Conservation (phyloP, 2,888 invertebrate species). For the Luperina testacea region DNA sequence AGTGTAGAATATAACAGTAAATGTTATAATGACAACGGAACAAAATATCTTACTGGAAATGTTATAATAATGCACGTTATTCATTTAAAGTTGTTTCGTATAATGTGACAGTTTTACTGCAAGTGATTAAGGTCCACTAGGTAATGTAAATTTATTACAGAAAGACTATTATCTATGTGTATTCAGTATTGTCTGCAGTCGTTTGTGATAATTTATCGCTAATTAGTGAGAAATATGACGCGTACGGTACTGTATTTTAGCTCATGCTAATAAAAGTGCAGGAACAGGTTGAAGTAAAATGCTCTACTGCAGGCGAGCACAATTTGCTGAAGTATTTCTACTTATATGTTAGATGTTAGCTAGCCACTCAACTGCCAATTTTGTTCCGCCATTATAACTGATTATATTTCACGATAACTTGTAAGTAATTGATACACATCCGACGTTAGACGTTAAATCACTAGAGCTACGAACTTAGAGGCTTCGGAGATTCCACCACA, state of each 20-base stretch:
- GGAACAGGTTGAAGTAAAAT: conserved; percentile 10
- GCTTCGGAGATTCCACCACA: conserved; percentile 29
- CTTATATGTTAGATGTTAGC: conserved; percentile 38
- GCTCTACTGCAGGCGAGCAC: conserved; percentile 20
- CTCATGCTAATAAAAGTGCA: conserved; percentile 32
- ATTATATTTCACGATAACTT: conserved; percentile 61
- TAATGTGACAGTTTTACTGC: conserved; percentile 12
- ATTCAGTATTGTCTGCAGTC: conserved; percentile 11
- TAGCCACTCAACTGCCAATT: conserved; percentile 53
- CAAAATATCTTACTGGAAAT: conserved; percentile 21
- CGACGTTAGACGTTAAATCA: conserved; percentile 55
- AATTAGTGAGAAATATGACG: conserved; percentile 18
- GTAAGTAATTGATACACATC: conserved; percentile 60
- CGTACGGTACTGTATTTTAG: background rate
- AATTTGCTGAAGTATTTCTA: conserved; percentile 53
- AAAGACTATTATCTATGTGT: conserved; percentile 14
- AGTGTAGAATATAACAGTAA: conserved; percentile 50
- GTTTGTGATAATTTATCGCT: conserved; percentile 18
- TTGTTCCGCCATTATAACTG: conserved; percentile 47
- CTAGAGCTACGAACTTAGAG: conserved; percentile 47
- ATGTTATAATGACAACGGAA: conserved; percentile 43
- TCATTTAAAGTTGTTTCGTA: conserved; percentile 22
- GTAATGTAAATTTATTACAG: conserved; percentile 17
- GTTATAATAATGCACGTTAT: background rate
- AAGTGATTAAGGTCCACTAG: conserved; percentile 18